These are phyloP conservation scores for Perca schrenkii DNA, from an alignment of 2,113 vertebrate genomes.

Conservation along the genomic window DNA sequence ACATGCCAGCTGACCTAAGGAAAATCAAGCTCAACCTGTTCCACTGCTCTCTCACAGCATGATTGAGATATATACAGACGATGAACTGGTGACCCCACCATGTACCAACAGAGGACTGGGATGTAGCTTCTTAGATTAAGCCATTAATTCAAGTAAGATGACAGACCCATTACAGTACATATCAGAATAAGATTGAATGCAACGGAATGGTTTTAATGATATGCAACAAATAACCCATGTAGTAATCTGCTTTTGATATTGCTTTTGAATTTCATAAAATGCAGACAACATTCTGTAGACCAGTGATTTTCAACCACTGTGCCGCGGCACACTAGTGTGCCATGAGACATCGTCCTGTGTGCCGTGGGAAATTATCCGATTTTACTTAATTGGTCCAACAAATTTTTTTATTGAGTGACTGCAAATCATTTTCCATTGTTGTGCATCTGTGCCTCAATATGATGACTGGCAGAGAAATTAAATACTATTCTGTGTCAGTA, in stretches of 20 bases:
- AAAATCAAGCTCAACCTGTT: slow-evolving; percentile 81
- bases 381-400: too few relatives aligned
- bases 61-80: slow-evolving; percentile 47
- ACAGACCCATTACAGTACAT: not conserved
- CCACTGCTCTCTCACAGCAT: slow-evolving; percentile 48
- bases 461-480: too few relatives aligned
- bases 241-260: not conserved
- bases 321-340: too few relatives aligned
- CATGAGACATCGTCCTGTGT: too few relatives aligned
- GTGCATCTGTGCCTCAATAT: too few relatives aligned
- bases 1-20: slow-evolving; percentile 70
- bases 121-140: not conserved
- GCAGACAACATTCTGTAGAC: not conserved
- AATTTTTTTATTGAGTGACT: too few relatives aligned
- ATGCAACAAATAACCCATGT: not conserved
- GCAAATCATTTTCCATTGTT: too few relatives aligned
- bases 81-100: slow-evolving; percentile 50
- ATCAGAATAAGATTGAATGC: not conserved
- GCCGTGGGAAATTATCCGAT: too few relatives aligned
- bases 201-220: not conserved
- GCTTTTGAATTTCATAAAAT: not conserved
- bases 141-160: not conserved
- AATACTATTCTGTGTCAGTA: too few relatives aligned
- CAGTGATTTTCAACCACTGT: slow-evolving; percentile 3
- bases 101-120: slow-evolving; percentile 13